Conservation (phyloP, 2,888 invertebrate genomes). For the Habrosyne pyritoides region DNA sequence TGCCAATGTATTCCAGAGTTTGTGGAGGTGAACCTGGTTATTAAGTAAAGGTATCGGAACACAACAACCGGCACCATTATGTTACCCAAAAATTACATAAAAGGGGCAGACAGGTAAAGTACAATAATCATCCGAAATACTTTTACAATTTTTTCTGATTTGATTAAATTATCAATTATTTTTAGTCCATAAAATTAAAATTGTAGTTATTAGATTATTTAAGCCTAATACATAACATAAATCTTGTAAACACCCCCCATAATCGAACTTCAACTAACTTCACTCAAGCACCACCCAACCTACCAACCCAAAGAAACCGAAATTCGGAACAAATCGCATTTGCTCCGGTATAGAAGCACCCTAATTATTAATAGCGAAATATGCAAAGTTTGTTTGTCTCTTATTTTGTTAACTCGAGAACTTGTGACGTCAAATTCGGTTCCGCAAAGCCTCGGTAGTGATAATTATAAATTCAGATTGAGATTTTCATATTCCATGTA, state of each 20-base stretch:
- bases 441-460: constrained; percentile 31
- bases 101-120: no score
- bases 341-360: constrained; percentile 46
- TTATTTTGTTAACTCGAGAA: constrained; percentile 62
- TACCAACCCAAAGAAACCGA: constrained; percentile 28
- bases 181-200: not conserved
- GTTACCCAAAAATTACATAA: no score
- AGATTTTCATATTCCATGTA: constrained; percentile 44
- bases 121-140: no score
- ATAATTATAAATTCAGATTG: constrained; percentile 78
- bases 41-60: no score
- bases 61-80: no score
- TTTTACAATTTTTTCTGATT: no score
- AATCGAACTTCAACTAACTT: constrained; percentile 13
- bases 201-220: not conserved
- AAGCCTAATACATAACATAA: not conserved
- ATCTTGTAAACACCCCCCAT: not conserved
- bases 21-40: no score
- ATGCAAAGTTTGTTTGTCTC: constrained; percentile 77
- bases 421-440: constrained; percentile 49
- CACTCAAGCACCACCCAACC: constrained; percentile 10
- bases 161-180: not conserved
- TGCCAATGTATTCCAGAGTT: no score
- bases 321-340: constrained; percentile 63
- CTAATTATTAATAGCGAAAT: constrained; percentile 73